Base-by-base conservation (phyloP, 2,888 invertebrate genomes). In the Bellardia bayeri region DNA sequence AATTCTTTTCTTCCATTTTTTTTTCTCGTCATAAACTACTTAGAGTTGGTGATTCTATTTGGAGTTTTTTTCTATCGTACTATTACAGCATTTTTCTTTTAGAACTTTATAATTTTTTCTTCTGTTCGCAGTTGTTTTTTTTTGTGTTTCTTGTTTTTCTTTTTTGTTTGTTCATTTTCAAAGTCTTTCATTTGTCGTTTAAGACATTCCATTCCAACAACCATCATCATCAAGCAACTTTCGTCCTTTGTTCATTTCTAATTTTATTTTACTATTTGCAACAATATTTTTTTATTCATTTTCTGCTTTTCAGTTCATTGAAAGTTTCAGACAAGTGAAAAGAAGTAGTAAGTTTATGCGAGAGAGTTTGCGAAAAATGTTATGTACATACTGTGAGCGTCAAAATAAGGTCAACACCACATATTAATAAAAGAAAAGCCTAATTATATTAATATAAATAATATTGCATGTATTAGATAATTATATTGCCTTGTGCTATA, bases 171-270 rank as follows among this genome's bases (percentile, higher is more conserved):
- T 56, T 80, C 45, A 51, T 76, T 81, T 82, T 82, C 56, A 68
- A 76, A 76, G 76, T 81, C 81, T 82, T 86, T 69, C 86, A 79
- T 82, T 80, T 80, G 61, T 58, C 72, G 84, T 85, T 82, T 79
- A 85, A 85, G 82, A 69, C 84, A 66, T 82, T 58, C 68, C 74
- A 76, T 76, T 63, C 54, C 75, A 76, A 54, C 45, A 68, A 82
- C 30, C 68, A 76, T 37, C 63, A 69, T 49, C 75, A 37, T n/a
- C 16, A 40, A 71, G 45, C 49, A 61, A 64, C 63, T 64, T 76
- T 76, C 64, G 51, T 85, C 80, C 71, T 85, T 85, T 82, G 64
- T 80, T 75, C 75, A 16, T 63, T 87, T 76, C 42, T 66, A 84
- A 76, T 80, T 82, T 82, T 75, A 49, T 82, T 74, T 82, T 85